Conservation (phyloP, 2,797 vertebrate genomes). For the Australoheros facetus region DNA sequence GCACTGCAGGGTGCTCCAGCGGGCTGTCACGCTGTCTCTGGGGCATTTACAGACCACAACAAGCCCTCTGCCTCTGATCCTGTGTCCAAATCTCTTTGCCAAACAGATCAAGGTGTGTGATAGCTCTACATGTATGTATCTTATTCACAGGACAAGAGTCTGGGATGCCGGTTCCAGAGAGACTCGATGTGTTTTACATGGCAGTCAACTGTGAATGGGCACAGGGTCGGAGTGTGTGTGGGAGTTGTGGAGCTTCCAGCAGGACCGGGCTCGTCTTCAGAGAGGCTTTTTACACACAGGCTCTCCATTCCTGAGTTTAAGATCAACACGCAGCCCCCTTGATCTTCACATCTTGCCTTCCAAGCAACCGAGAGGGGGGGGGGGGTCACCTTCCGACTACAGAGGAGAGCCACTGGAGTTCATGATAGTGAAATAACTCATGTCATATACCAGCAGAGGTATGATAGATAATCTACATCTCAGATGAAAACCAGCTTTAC, state of each 20-base stretch:
- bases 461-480: conserved; percentile 39
- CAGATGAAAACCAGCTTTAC: conserved; percentile 41
- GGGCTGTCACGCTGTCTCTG: conserved; percentile 57
- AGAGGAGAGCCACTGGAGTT: conserved; percentile 42
- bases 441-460: conserved; percentile 31
- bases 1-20: conserved; percentile 27
- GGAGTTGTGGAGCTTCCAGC: conserved; percentile 65
- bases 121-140: conserved; percentile 2
- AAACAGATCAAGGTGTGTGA: conserved; percentile 28
- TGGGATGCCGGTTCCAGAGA: conserved; percentile 37
- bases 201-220: conserved; percentile 73
- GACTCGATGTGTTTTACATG: conserved; percentile 57
- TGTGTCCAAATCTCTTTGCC: conserved; percentile 33
- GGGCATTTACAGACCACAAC: conserved; percentile 60
- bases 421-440: conserved; percentile 68
- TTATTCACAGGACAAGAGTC: conserved; percentile 37
- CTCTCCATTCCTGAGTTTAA: conserved; percentile 77
- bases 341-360: conserved; percentile 71
- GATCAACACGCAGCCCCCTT: conserved; percentile 74
- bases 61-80: conserved; percentile 40
- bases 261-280: conserved; percentile 60
- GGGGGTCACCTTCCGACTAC: conserved; percentile 24
- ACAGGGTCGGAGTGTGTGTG: conserved; percentile 58
- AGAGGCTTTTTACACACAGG: conserved; percentile 71
- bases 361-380: conserved; percentile 33